Percentiles rank a stretch among this genome's conserved stretches.
These are phyloP conservation scores for Cettia cetti DNA, from an alignment of 2,113 vertebrate genomes.

Conservation along the genomic window DNA sequence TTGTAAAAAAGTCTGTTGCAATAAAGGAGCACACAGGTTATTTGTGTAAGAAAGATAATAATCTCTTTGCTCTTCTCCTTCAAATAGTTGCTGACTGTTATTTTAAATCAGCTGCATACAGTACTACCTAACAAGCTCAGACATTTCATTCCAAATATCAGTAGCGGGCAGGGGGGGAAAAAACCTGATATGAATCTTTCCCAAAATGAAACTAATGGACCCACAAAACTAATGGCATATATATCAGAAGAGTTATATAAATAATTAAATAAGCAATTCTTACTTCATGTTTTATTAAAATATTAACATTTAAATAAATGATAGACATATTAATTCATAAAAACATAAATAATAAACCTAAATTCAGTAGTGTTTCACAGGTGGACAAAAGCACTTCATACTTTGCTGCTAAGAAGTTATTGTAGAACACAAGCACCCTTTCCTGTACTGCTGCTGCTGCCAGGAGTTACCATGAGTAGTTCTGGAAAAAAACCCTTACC, in stretches of 20 bases:
- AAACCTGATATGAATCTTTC: background rate
- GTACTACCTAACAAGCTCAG: background rate
- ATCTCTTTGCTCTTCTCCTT: background rate
- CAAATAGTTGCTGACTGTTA: background rate
- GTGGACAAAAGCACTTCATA: background rate
- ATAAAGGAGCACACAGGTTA: background rate
- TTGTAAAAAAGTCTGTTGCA: background rate
- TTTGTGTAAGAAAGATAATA: background rate
- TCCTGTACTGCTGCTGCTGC: background rate
- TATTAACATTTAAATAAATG: background rate
- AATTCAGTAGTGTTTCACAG: background rate
- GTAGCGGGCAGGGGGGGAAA: background rate
- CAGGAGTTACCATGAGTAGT: background rate
- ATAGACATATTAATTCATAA: background rate
- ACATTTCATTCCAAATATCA: background rate
- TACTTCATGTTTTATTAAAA: background rate
- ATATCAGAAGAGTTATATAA: background rate
- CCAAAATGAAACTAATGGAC: background rate
- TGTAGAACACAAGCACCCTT: background rate
- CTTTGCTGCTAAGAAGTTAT: background rate
- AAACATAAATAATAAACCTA: background rate
- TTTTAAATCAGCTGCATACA: background rate
- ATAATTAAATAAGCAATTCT: background rate
- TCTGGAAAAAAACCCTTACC: background rate
- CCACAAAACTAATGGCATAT: background rate